Evolutionary conservation across 30 jellyfish, hydroid and myxozoan genomes (phyloP).

Genomic region (Catostylus mosaicus): DNA sequence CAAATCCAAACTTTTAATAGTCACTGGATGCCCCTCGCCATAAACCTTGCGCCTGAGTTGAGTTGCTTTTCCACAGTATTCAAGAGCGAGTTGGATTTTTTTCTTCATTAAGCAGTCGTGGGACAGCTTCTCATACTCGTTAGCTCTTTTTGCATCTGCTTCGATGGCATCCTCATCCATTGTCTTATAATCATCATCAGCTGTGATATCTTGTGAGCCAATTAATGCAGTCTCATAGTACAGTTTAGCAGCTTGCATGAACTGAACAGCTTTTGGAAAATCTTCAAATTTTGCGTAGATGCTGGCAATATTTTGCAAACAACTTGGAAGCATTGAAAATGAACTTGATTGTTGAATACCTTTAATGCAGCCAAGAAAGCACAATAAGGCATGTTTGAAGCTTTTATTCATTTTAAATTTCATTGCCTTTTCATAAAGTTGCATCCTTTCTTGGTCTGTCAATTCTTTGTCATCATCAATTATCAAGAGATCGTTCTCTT

Average conservation of each 20-base stretch:
- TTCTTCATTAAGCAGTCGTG: conserved; percentile 79
- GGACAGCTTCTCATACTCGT: conserved; percentile 88
- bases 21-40: conserved; percentile 80
- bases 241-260: conserved; percentile 93
- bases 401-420: conserved; percentile 57
- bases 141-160: conserved; percentile 80
- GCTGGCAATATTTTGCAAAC: conserved; percentile 82
- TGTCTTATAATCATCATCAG: conserved; percentile 55
- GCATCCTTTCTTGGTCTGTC: conserved; percentile 74
- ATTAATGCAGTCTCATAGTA: conserved; percentile 91
- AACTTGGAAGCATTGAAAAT: conserved; percentile 80
- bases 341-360: conserved; percentile 66
- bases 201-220: conserved; percentile 62
- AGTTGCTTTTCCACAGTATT: conserved; percentile 94
- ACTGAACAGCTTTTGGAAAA: conserved; percentile 82
- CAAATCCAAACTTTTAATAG: conserved; percentile 78
- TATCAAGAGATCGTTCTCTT: not conserved
- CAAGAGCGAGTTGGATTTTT: conserved; percentile 83
- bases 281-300: conserved; percentile 86
- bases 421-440: conserved; percentile 71
- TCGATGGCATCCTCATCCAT: conserved; percentile 77
- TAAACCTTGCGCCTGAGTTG: conserved; percentile 77
- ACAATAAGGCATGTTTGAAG: conserved; percentile 78
- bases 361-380: conserved; percentile 91
- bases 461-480: conserved; percentile 52